These are phyloP conservation scores for Scalopus aquaticus DNA, from an alignment of 2,113 vertebrate species.

Conservation along the genomic window DNA sequence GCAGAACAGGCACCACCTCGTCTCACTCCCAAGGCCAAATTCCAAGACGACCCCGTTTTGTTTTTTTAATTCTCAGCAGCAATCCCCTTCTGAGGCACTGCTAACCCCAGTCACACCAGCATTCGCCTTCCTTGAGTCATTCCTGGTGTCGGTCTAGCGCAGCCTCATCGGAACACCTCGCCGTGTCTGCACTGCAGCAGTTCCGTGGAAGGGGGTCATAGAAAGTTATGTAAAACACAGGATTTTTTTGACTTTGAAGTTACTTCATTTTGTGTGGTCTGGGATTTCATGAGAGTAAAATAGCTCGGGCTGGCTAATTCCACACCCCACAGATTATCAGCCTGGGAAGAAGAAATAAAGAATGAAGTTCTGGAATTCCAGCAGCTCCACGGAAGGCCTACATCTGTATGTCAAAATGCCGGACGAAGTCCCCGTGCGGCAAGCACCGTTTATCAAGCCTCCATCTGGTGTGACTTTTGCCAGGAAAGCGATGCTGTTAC, in stretches of 20 bases:
- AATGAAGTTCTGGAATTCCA: conserved; percentile 79
- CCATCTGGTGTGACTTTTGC: conserved; percentile 80
- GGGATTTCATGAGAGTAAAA: conserved; percentile 80
- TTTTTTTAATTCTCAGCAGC: conserved; percentile 5
- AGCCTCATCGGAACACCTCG: conserved; percentile 71
- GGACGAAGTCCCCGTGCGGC: conserved; percentile 71
- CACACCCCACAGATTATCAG: conserved; percentile 81
- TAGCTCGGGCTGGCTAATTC: conserved; percentile 70
- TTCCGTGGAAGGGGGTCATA: conserved; percentile 80
- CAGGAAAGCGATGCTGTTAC: conserved; percentile 76
- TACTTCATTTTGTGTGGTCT: conserved; percentile 80
- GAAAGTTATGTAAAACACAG: conserved; percentile 82
- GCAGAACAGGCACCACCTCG: background rate
- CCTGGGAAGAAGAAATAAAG: conserved; percentile 70
- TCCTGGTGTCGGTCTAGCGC: conserved; percentile 56
- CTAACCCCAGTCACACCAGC: conserved; percentile 51
- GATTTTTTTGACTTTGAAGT: conserved; percentile 76
- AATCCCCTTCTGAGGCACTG: conserved; percentile 48
- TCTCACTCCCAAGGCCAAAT: conserved; percentile 62
- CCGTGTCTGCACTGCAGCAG: conserved; percentile 78
- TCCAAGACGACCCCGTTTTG: conserved; percentile 51
- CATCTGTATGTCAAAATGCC: conserved; percentile 81
- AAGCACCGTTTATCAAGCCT: conserved; percentile 79
- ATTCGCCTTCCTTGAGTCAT: conserved; percentile 68
- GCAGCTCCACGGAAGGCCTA: conserved; percentile 82